Conservation (phyloP, 2,113 vertebrate species). For the Pteruthius melanotis region DNA sequence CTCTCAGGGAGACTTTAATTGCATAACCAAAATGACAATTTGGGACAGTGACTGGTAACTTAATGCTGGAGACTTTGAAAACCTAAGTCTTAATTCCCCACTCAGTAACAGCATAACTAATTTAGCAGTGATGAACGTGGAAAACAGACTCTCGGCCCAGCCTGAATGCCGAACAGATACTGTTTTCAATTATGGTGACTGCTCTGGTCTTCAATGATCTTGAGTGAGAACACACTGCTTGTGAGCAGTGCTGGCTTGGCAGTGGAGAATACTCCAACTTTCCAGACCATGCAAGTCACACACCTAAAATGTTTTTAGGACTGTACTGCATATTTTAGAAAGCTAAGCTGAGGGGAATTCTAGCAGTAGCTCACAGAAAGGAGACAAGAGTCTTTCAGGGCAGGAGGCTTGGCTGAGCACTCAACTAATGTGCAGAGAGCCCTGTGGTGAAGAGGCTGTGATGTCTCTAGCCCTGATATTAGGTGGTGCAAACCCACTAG, state of each 20-base stretch:
- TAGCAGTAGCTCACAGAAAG: neutral
- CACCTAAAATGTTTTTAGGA: neutral
- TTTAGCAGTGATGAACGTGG: slow-evolving; percentile 22
- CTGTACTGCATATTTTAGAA: neutral
- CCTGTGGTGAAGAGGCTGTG: neutral
- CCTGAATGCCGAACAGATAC: neutral
- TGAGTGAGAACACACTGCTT: neutral
- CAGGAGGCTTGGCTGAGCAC: neutral
- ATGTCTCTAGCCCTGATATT: neutral
- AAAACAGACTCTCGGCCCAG: slow-evolving; percentile 5
- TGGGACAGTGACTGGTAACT: slow-evolving; percentile 20
- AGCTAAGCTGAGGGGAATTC: neutral
- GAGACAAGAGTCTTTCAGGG: neutral
- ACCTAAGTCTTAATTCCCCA: neutral
- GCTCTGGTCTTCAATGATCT: neutral
- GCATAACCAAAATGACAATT: slow-evolving; percentile 14
- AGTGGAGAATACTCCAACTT: neutral
- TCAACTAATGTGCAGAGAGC: neutral
- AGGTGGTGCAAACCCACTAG: neutral
- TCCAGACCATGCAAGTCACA: neutral
- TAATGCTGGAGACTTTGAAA: slow-evolving; percentile 13
- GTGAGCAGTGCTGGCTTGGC: neutral
- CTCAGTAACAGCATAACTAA: slow-evolving; percentile 4
- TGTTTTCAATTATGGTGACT: slow-evolving; percentile 25
- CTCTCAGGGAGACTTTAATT: neutral